Base-by-base conservation (phyloP, 2,888 invertebrate species). In the Drosophila pegasa region DNA sequence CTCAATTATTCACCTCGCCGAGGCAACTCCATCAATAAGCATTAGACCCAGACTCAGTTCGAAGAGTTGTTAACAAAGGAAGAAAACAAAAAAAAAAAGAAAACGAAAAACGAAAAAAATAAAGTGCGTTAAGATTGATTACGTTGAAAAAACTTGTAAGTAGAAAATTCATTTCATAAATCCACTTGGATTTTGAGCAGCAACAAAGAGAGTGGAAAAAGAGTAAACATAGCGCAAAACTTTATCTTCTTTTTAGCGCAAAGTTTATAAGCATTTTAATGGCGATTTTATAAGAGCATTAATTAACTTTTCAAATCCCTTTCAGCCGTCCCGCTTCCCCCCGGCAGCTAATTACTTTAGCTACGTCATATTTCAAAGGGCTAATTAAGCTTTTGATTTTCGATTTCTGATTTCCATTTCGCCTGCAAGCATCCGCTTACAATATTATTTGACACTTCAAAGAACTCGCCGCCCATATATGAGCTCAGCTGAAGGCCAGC, bases 11-110 rank as follows among this genome's bases (percentile, higher is more conserved):
- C 33, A 43, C 35, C 47, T 54, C 62, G 31, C 12, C 16, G 9
- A 10, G n/a, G 38, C 37, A 50, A 25, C 61, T 69, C 70, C 79
- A 78, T 78, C 79, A 75, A 78, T 69, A 75, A 75, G 37, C 54
- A 57, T 57, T 72, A 31, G 67, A 58, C 37, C 59, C 59, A 48
- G n/a, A 60, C n/a, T 31, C 69, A 78, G 58, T 59, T 67, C 52
- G 41, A 27, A 7, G 50, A 66, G 38, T 70, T 68, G 52, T 54
- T 52, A 54, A 33, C 29, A 48, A 48, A 8, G 14, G 14, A 8
- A 0, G 18, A 3, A 31, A 29, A 31, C n/a, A 48, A 48, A 8
- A 20, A 20, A 8, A 0, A 29, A 3, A 31, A 29, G 6, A 41
- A 12, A 29, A 16, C 7, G 22, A 40, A 20, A 20, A 20, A n/a